These are phyloP conservation scores for Spea bombifrons DNA, from an alignment of 2,113 vertebrate species.

Conservation along the genomic window DNA sequence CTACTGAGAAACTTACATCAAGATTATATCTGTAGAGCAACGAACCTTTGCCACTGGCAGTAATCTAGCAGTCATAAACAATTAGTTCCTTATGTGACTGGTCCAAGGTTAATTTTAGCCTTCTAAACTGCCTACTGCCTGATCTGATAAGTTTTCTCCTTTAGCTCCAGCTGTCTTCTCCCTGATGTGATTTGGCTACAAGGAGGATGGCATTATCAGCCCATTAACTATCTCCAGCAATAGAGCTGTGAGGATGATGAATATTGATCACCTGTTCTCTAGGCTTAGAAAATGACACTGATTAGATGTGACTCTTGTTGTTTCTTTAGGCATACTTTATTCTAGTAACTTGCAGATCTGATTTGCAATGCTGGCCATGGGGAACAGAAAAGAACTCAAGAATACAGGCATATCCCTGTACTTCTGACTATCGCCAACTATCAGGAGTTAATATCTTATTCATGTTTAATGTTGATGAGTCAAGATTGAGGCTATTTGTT, in stretches of 20 bases:
- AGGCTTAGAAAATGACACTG: slow-evolving; percentile 55
- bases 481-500: slow-evolving; percentile 1
- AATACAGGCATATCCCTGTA: slow-evolving; percentile 14
- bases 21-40: slow-evolving; percentile 48
- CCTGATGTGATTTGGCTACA: slow-evolving; percentile 59
- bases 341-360: slow-evolving; percentile 41
- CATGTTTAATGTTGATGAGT: slow-evolving; percentile 19
- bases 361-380: background rate
- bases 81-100: slow-evolving; percentile 58
- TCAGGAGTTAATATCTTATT: slow-evolving; percentile 28
- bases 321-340: slow-evolving; percentile 53
- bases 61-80: slow-evolving; percentile 62
- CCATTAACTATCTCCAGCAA: slow-evolving; percentile 61
- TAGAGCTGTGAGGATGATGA: slow-evolving; percentile 60
- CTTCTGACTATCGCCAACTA: background rate
- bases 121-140: slow-evolving; percentile 60
- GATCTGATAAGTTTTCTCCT: slow-evolving; percentile 58
- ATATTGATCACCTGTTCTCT: slow-evolving; percentile 61
- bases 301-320: slow-evolving; percentile 53
- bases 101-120: slow-evolving; percentile 65
- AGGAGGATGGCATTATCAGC: slow-evolving; percentile 60
- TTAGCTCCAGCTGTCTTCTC: slow-evolving; percentile 56
- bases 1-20: slow-evolving; percentile 39
- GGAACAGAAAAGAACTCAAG: background rate
- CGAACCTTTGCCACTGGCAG: slow-evolving; percentile 57